Evolutionary conservation across 35 echinoderm and acorn worm species (phyloP), one percentile per base, ranked within the genome.

Genomic region (Acanthaster planci): DNA sequence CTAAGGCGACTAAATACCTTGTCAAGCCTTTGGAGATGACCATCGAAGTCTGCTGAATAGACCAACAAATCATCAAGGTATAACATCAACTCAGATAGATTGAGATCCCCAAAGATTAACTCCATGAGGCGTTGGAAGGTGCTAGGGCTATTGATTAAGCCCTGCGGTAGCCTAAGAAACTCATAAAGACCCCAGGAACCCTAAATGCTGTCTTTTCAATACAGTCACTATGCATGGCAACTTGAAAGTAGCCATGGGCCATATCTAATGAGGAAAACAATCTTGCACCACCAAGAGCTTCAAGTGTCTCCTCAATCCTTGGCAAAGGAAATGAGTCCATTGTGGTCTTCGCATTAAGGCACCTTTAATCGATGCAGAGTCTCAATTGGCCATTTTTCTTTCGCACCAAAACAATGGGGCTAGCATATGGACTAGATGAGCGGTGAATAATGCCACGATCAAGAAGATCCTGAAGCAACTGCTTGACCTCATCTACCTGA

Each of bases 61-160:
- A 86, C 77, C 7, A 91, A 27, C 1, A 92, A 35, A 67, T 94
- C 88, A 79, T 90, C 92, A 38, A 94, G 30, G 78, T 94, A 90
- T 17, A 86, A 76, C 14, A 88, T 18, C 27, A 77, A 34, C 12
- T 55, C 22, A 12, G 38, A 29, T 26, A 84, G 77, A 38, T 31
- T 56, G 7, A 37, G 37, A 21, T 81, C 78, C 1, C 68, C 51
- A 40, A 93, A n/a, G 39, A 51, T 78, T 17, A 12, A 39, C 30
- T 88, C 44, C 91, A 93, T 93, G 6, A 93, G 22, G 8, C 85
- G 52, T 38, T 93, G 80, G 52, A 93, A 93, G 39, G 67, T 88
- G 7, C 51, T 72, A 10, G 53, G 85, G 23, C 85, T 80, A 72
- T 93, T 88, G 36, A 14, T 37, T 35, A 88, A 51, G 8, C 85